Base-by-base conservation (phyloP, 2,797 vertebrate genomes). In the Onychomys torridus region DNA sequence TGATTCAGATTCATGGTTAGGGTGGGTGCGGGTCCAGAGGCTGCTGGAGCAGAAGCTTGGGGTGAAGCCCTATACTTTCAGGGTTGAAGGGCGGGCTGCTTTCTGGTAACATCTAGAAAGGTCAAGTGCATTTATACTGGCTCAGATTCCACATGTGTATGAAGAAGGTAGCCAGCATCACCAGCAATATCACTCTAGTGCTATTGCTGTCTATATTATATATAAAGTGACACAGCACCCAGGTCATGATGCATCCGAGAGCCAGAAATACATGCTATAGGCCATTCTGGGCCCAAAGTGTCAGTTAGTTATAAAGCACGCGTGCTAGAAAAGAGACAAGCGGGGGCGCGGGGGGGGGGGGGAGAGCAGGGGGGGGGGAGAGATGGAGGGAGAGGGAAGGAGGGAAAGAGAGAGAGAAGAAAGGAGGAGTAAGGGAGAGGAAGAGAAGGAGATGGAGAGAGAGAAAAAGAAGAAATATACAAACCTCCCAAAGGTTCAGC, bases 21-120 rank as follows among this genome's bases (percentile, higher is more conserved):
- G 43, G 37, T 25, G 34, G 69, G 32, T 0, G 4, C 29, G 57
- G 87, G 23, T n/a, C 34, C 52, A 71, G 34, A 78, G 27, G 13
- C 5, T 78, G 25, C 6, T 46, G 13, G 3, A 1, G 2, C 4
- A 7, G 1, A 25, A 29, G 9, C 0, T 29, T 2, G 37, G 32
- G 59, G 34, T 37, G 27, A 49, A 49, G 1, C 16, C 16, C 4
- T 16, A 0, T 16, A 25, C 29, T 83, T 71, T 2, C 1, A 16
- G 69, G 79, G 79, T n/a, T 71, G 61, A 90, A 75, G 84, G 29
- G 21, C 7, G 81, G 87, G 4, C 57, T 96, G 65, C 10, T 84
- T 73, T 95, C 73, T 71, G 27, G 43, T 37, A 61, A 75, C 4
- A 40, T 43, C 10, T 52, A 57, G 86, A 37, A 17, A 37, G 63